Evolutionary conservation across 2,888 invertebrate genomes (phyloP).

Genomic region (Andricus quercusramuli): DNA sequence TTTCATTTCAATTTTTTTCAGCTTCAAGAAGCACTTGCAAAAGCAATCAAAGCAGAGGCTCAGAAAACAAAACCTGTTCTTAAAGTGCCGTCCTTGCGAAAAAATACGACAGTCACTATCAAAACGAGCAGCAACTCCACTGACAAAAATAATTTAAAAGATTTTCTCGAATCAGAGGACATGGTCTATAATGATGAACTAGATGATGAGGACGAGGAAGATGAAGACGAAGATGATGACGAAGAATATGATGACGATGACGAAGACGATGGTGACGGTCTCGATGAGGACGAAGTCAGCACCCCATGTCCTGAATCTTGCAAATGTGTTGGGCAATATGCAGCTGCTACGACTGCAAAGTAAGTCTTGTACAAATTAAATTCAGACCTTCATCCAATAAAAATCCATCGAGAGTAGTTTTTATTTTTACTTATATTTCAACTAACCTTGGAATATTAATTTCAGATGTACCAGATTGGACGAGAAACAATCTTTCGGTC

Average conservation of each 20-base stretch:
- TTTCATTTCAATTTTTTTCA: slow-evolving; percentile 44
- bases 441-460: neutral
- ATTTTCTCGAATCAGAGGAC: slow-evolving; percentile 65
- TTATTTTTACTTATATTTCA: too few species aligned
- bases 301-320: slow-evolving; percentile 73
- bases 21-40: slow-evolving; percentile 68
- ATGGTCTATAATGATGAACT: slow-evolving; percentile 51
- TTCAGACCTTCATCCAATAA: too few species aligned
- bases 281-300: slow-evolving; percentile 68
- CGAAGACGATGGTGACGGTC: slow-evolving; percentile 59
- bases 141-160: slow-evolving; percentile 60
- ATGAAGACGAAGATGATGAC: slow-evolving; percentile 61
- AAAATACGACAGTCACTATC: slow-evolving; percentile 18
- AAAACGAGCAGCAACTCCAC: slow-evolving; percentile 42
- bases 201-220: slow-evolving; percentile 51
- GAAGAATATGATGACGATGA: slow-evolving; percentile 64
- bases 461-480: slow-evolving; percentile 85
- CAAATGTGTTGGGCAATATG: slow-evolving; percentile 69
- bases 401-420: too few species aligned
- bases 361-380: slow-evolving; percentile 50
- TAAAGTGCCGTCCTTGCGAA: slow-evolving; percentile 8
- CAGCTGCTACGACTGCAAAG: slow-evolving; percentile 71
- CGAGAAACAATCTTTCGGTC: slow-evolving; percentile 84
- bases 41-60: slow-evolving; percentile 69
- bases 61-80: slow-evolving; percentile 52